Base-by-base conservation (phyloP, 2,797 vertebrate genomes). In the Coccyzus lansbergi region DNA sequence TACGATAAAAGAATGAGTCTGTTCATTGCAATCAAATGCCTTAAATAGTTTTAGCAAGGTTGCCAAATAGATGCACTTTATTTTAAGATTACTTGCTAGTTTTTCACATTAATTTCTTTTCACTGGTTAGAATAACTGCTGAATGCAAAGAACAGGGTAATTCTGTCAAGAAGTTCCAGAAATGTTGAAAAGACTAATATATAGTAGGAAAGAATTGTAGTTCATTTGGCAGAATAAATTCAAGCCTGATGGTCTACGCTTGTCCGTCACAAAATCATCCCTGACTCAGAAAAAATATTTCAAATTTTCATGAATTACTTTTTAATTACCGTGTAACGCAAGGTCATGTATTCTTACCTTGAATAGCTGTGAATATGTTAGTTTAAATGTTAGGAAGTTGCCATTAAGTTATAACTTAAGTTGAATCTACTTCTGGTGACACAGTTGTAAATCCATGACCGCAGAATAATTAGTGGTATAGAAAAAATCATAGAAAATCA, bases 381-480 rank as follows among this genome's bases (percentile, higher is more conserved):
- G 19, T 85, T 77, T 83, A 42, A 33, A 81, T 17, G 19, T 65
- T 68, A 86, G 31, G 31, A 94, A 88, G 78, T 59, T 85, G 34
- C 15, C 69, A 16, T 49, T 9, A 10, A 63, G 28, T 65, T 90
- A 1, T 19, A 59, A 52, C 24, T 44, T 83, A 46, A 3, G 33
- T 63, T 74, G 5, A 2, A 20, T 28, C 44, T 42, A 25, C 20
- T 81, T 78, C 31, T 83, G 28, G 10, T 78, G 31, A 79, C 31
- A 63, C n/a, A 31, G 46, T 26, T 87, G 62, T 15, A 90, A 87
- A 78, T 81, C 34, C 34, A 33, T 17, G 46, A 77, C 6, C 34
- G 65, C 67, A 74, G 75, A 69, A 49, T 88, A 95, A 95, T 63
- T 52, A 40, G 59, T 72, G 20, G n/a, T n/a, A n/a, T n/a, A n/a